phyloP scores from a whole-genome alignment of 1,140 invertebrate genomes.

The Aphaenogaster floridana region DNA sequence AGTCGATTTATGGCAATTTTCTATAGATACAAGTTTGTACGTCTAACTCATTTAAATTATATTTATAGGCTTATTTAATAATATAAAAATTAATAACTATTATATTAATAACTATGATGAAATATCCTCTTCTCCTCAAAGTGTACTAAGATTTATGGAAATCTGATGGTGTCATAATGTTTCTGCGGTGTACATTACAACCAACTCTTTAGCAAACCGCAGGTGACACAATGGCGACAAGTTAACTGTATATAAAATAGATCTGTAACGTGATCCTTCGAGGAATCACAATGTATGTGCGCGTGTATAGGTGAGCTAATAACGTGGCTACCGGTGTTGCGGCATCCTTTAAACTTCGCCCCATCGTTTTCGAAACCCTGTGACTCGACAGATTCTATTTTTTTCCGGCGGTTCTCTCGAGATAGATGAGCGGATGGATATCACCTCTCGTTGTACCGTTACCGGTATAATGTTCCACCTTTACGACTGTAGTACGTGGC shows the following conservation, averaged over 20 bases:
- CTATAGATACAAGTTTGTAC: background rate
- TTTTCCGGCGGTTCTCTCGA: constrained; percentile 65
- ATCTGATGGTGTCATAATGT: background rate
- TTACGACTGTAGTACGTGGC: constrained; percentile 10
- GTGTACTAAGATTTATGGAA: constrained; percentile 2
- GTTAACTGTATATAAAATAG: constrained; percentile 36
- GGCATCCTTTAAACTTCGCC: constrained; percentile 76
- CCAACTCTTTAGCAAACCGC: constrained; percentile 20
- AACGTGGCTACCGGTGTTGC: constrained; percentile 79
- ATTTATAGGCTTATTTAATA: background rate
- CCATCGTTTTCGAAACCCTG: constrained; percentile 70
- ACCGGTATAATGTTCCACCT: background rate
- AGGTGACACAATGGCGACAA: constrained; percentile 24
- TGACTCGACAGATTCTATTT: constrained; percentile 74
- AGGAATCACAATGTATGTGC: constrained; percentile 38
- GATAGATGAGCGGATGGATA: constrained; percentile 62
- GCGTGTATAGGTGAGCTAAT: constrained; percentile 63
- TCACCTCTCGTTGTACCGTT: constrained; percentile 25
- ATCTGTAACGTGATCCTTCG: constrained; percentile 34
- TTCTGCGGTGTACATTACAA: constrained; percentile 26
- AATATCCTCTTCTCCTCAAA: background rate
- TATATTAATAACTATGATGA: background rate
- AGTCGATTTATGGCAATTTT: background rate
- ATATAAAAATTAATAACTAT: constrained; percentile 10
- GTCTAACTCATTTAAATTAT: background rate